Evolutionary conservation across 2,113 vertebrate species (phyloP).

Genomic region (Halcyon senegalensis): DNA sequence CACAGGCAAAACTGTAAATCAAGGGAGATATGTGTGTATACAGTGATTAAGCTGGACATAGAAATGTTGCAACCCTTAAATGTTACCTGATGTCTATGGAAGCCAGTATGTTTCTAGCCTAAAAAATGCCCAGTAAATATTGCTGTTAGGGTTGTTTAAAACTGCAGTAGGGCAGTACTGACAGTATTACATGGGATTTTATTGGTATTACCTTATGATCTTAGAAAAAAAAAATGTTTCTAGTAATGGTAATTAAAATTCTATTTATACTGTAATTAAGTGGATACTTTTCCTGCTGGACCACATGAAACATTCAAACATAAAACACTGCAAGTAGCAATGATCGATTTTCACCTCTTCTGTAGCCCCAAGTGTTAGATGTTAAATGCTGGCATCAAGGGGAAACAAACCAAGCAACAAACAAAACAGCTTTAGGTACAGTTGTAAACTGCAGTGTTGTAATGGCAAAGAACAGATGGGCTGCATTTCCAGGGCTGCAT

Average conservation of each 20-base stretch:
- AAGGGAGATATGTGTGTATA: neutral
- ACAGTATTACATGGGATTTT: neutral
- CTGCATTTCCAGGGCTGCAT: neutral
- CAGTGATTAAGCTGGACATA: neutral
- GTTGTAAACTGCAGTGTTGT: neutral
- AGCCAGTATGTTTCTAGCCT: neutral
- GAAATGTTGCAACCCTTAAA: neutral
- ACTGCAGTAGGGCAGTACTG: fast-evolving
- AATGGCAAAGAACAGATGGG: neutral
- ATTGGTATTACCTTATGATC: neutral
- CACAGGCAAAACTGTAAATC: neutral
- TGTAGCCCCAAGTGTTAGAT: neutral
- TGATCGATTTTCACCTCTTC: neutral
- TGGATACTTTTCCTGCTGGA: neutral
- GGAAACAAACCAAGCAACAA: neutral
- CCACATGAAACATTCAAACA: neutral
- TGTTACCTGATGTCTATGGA: neutral
- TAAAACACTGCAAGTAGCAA: neutral
- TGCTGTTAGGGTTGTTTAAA: neutral
- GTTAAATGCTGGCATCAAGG: neutral
- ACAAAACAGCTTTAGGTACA: neutral
- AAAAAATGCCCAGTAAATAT: neutral
- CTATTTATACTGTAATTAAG: neutral
- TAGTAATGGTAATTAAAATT: neutral
- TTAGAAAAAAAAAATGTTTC: neutral